Percentiles rank a stretch among this genome's conserved stretches.
Evolutionary conservation across 2,888 invertebrate genomes (phyloP).

Genomic region (Fabriciana adippe): DNA sequence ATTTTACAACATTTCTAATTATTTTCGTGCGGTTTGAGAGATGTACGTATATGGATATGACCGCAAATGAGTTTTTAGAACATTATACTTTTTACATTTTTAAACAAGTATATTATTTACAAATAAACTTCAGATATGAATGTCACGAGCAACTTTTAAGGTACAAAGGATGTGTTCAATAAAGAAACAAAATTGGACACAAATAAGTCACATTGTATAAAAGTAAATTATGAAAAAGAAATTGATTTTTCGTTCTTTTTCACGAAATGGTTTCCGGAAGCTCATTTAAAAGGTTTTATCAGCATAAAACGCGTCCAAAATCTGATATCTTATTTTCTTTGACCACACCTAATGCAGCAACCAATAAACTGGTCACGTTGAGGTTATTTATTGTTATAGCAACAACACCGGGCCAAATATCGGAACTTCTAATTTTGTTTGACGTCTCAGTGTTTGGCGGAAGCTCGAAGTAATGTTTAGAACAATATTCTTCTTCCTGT

Average conservation of each 20-base stretch:
- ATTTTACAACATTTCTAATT: slow-evolving; percentile 20
- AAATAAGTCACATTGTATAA: slow-evolving; percentile 57
- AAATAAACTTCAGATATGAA: slow-evolving; percentile 48
- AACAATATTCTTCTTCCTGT: neutral
- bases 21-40: slow-evolving; percentile 4
- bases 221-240: slow-evolving; percentile 54
- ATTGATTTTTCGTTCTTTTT: slow-evolving; percentile 56
- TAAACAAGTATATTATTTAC: slow-evolving; percentile 50
- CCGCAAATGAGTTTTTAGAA: too few species aligned
- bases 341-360: slow-evolving; percentile 67
- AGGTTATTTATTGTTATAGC: slow-evolving; percentile 76
- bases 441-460: slow-evolving; percentile 50
- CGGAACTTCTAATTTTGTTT: slow-evolving; percentile 58
- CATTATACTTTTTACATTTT: too few species aligned
- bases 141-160: slow-evolving; percentile 71
- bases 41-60: neutral
- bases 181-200: slow-evolving; percentile 66
- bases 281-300: slow-evolving; percentile 55
- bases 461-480: neutral
- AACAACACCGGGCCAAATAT: slow-evolving; percentile 67
- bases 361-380: slow-evolving; percentile 79
- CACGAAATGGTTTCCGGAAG: slow-evolving; percentile 53
- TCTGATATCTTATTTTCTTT: slow-evolving; percentile 60
- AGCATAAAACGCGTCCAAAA: slow-evolving; percentile 52
- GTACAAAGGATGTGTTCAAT: slow-evolving; percentile 74